Percentiles rank a stretch among this genome's conserved stretches.
phyloP scores from a whole-genome alignment of 1,140 invertebrate species.

The Brachionus koreanus region DNA sequence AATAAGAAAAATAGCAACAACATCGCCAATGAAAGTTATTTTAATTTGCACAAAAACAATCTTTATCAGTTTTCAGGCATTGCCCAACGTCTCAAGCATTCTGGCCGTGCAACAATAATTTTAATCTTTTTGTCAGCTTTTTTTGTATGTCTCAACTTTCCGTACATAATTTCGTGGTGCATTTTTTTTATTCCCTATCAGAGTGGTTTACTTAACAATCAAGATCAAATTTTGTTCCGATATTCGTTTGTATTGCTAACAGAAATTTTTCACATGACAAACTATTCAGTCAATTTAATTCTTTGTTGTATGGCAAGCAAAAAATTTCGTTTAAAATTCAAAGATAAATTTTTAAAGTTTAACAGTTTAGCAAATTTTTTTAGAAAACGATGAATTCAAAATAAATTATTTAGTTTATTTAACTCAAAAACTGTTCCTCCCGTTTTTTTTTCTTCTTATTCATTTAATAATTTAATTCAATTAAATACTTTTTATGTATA shows the following conservation, averaged over 20 bases:
- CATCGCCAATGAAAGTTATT: background rate
- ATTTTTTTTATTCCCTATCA: slow-evolving; percentile 30
- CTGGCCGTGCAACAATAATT: slow-evolving; percentile 12
- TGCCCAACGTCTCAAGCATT: background rate
- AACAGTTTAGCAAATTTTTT: background rate
- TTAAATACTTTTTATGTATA: too few relatives aligned
- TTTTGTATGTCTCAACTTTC: slow-evolving; percentile 31
- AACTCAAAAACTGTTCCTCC: too few relatives aligned
- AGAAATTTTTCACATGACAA: slow-evolving; percentile 32
- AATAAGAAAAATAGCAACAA: background rate
- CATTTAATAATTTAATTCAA: too few relatives aligned
- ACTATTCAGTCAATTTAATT: slow-evolving; percentile 15
- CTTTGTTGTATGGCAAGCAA: slow-evolving; percentile 25
- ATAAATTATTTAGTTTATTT: too few relatives aligned
- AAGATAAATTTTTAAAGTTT: background rate
- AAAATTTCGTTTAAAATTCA: background rate
- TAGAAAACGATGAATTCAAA: background rate
- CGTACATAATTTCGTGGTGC: slow-evolving; percentile 13
- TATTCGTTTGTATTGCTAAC: slow-evolving; percentile 15
- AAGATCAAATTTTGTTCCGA: slow-evolving; percentile 5
- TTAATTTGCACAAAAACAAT: background rate
- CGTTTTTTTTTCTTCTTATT: too few relatives aligned
- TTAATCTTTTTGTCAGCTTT: background rate
- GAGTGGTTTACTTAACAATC: background rate
- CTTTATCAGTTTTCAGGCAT: background rate